Evolutionary conservation across 2,113 vertebrate species (phyloP).

Genomic region (Megaleporinus macrocephalus): DNA sequence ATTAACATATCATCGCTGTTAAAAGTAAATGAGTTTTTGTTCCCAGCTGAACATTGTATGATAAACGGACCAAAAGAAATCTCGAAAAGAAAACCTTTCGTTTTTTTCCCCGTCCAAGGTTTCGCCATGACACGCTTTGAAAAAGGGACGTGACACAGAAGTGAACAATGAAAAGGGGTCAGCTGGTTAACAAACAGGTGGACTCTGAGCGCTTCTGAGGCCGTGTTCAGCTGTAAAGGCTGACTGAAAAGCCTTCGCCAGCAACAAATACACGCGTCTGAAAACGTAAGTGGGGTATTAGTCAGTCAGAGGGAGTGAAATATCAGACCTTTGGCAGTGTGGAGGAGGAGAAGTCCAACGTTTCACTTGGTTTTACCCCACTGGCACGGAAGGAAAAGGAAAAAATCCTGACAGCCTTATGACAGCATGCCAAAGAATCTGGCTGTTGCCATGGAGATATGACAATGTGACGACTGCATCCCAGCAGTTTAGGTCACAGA

Average conservation of each 20-base stretch:
- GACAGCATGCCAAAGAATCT: constrained; percentile 13
- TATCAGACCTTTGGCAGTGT: constrained; percentile 57
- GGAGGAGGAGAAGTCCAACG: constrained; percentile 11
- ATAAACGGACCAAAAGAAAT: not conserved
- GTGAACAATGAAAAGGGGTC: not conserved
- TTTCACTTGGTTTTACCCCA: constrained; percentile 30
- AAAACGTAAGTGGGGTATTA: constrained; percentile 32
- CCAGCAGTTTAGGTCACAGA: constrained; percentile 16
- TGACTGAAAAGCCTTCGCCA: not conserved
- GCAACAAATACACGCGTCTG: constrained; percentile 15
- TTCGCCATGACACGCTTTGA: not conserved
- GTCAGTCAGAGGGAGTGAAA: constrained; percentile 39
- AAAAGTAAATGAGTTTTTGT: too few species aligned
- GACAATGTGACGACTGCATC: not conserved
- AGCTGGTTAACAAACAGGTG: not conserved
- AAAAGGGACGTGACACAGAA: not conserved
- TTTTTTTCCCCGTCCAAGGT: not conserved
- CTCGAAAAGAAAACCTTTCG: not conserved
- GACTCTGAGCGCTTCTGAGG: not conserved
- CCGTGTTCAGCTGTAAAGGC: not conserved
- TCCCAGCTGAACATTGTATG: not conserved
- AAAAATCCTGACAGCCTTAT: constrained; percentile 3
- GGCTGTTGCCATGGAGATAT: constrained; percentile 14
- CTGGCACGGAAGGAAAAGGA: constrained; percentile 1
- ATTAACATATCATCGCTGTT: too few species aligned